Base-by-base conservation (phyloP, 2,888 invertebrate genomes). In the Phytoseiulus persimilis region DNA sequence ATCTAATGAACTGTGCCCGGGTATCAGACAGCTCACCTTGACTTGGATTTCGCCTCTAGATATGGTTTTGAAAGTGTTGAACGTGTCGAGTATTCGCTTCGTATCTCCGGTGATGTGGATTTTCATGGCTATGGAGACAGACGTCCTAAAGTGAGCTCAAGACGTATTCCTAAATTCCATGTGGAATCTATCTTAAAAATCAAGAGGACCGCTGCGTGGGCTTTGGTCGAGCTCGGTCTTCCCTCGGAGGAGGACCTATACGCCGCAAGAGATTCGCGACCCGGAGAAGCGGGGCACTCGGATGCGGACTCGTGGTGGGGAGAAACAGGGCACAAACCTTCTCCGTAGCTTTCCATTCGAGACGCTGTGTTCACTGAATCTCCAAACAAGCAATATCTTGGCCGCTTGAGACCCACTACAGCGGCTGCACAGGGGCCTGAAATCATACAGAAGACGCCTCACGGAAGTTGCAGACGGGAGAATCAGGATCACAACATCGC, bases 101-200 rank as follows among this genome's bases (percentile, higher is more conserved):
- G 96, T 96, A 90, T 94, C 94, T 91, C 95, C 94, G 89, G 96
- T 96, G 92, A 96, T 94, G 92, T 96, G 96, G 90, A 96, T 95
- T 92, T 94, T 94, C 92, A 95, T 94, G 0, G 96, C 95, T 91
- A 46, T 33, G 89, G 18, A 5, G 33, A n/a, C 32, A 83, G 65
- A 33, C n/a, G n/a, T n/a, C n/a, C n/a, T n/a, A n/a, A n/a, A n/a
- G n/a, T n/a, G n/a, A n/a, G n/a, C n/a, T n/a, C n/a, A n/a, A n/a
- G n/a, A n/a, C n/a, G n/a, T n/a, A n/a, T n/a, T n/a, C n/a, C n/a
- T n/a, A n/a, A n/a, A n/a, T n/a, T n/a, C n/a, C n/a, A n/a, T n/a
- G n/a, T n/a, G n/a, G n/a, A n/a, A n/a, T n/a, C n/a, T n/a, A n/a
- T n/a, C n/a, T n/a, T n/a, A n/a, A n/a, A n/a, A n/a, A n/a, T n/a